Evolutionary conservation across 1,140 invertebrate genomes (phyloP).

Genomic region (Lucilia cuprina): DNA sequence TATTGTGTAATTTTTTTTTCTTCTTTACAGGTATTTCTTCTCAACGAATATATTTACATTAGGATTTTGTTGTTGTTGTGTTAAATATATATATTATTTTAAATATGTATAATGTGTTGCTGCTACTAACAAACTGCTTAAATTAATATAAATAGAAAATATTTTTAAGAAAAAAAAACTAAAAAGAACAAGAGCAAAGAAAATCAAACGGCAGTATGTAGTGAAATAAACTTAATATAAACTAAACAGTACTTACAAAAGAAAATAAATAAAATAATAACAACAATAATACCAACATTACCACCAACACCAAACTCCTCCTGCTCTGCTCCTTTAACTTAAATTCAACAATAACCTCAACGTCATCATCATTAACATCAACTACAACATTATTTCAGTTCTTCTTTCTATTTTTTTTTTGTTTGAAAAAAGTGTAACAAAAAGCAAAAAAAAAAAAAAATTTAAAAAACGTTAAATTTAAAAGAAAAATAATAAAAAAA

Average conservation of each 20-base stretch:
- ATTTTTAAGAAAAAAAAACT: not conserved
- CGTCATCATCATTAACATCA: not conserved
- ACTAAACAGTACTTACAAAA: not conserved
- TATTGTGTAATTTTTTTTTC: no score
- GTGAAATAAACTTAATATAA: constrained; percentile 20
- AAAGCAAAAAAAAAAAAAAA: not conserved
- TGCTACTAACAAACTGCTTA: not conserved
- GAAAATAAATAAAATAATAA: not conserved
- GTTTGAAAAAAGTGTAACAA: not conserved
- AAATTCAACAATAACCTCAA: not conserved
- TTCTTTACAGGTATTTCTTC: no score
- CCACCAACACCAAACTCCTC: no score
- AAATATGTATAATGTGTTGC: not conserved
- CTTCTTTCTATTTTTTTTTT: no score
- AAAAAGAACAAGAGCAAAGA: not conserved
- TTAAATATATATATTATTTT: not conserved
- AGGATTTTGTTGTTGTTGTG: not conserved
- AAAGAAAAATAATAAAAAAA: not conserved
- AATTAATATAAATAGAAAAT: not conserved
- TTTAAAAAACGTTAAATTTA: not conserved
- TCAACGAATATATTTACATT: not conserved
- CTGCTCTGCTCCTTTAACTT: no score
- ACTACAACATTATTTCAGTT: not conserved
- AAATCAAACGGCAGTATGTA: not conserved
- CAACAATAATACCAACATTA: no score